Base-by-base conservation (phyloP, 2,888 invertebrate species). In the Herminia tarsipennalis region DNA sequence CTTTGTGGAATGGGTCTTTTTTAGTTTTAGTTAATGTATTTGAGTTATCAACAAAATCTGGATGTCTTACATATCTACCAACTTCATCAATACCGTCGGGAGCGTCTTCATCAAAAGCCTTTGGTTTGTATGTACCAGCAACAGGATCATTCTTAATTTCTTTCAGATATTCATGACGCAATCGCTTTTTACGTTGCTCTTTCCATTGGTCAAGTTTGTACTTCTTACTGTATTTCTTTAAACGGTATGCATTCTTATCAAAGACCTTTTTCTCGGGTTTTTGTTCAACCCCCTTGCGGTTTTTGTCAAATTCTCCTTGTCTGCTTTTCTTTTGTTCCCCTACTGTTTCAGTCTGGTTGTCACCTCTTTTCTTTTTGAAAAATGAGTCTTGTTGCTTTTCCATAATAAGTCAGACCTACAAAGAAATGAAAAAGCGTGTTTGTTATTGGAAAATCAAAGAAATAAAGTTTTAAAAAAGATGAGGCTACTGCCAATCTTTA, bases 171-270 rank as follows among this genome's bases (percentile, higher is more conserved):
- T 92, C 85, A 18, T 90, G 84, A 4, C 94, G 65, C 24, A 94
- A 75, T 32, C 85, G 84, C 56, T 93, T 93, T 67, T 93, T 94
- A 12, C 94, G 86, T 53, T 91, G 92, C 35, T 94, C 93, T 60
- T 95, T 93, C 94, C 94, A 95, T 73, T 95, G 93, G 22, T 94
- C 90, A 12, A 95, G 81, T 80, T 94, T 94, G 53, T 93, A 94
- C 69, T 95, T 94, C 39, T 94, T 94, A 65, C 94, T 95, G 69
- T 95, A 95, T 67, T 94, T 94, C 62, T 94, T 92, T 21, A 94
- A 64, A 21, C 95, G 88, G 70, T 94, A 95, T 16, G 92, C 86
- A 56, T 94, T 94, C 68, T 95, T 95, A 63, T 95, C 93, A 73
- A 95, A 95, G 0, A 92, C 92, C 72, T 93, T 94, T 63, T 93